A percentile compares a stretch with the other conserved stretches of the same genome.
Conservation (phyloP, 2,888 invertebrate genomes). For the Phanerotoma sp. region DNA sequence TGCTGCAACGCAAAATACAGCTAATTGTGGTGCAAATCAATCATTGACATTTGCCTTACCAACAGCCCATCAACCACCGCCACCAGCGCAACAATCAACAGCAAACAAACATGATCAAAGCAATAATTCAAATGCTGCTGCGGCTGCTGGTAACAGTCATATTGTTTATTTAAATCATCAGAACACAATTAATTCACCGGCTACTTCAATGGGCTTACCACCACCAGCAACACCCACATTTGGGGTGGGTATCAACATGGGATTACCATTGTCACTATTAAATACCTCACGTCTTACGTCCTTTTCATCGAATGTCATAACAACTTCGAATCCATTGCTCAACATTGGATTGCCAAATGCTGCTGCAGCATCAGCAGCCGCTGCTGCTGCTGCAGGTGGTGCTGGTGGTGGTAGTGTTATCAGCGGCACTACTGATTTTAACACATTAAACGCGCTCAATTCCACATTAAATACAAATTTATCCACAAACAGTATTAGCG, state of each 20-base stretch:
- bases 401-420: too few species aligned
- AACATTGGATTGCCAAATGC: slow-evolving; percentile 53
- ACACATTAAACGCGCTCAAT: slow-evolving; percentile 52
- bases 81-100: slow-evolving; percentile 54
- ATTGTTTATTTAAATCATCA: slow-evolving; percentile 57
- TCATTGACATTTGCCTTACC: slow-evolving; percentile 52
- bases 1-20: slow-evolving; percentile 36
- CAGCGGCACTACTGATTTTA: slow-evolving; percentile 50
- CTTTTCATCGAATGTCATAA: slow-evolving; percentile 56
- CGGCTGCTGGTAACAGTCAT: slow-evolving; percentile 54
- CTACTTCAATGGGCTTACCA: slow-evolving; percentile 58
- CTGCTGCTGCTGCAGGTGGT: too few species aligned
- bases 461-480: slow-evolving; percentile 51
- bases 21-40: slow-evolving; percentile 33
- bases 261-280: slow-evolving; percentile 55
- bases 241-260: slow-evolving; percentile 58
- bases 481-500: slow-evolving; percentile 51
- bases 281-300: slow-evolving; percentile 53
- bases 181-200: slow-evolving; percentile 54
- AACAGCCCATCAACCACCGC: too few species aligned
- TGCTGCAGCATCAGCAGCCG: slow-evolving; percentile 50
- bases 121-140: slow-evolving; percentile 53
- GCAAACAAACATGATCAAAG: slow-evolving; percentile 53
- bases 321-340: slow-evolving; percentile 56
- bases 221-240: slow-evolving; percentile 58